Evolutionary conservation across 2,888 invertebrate species (phyloP).

Genomic region (Andrena chrysosceles): DNA sequence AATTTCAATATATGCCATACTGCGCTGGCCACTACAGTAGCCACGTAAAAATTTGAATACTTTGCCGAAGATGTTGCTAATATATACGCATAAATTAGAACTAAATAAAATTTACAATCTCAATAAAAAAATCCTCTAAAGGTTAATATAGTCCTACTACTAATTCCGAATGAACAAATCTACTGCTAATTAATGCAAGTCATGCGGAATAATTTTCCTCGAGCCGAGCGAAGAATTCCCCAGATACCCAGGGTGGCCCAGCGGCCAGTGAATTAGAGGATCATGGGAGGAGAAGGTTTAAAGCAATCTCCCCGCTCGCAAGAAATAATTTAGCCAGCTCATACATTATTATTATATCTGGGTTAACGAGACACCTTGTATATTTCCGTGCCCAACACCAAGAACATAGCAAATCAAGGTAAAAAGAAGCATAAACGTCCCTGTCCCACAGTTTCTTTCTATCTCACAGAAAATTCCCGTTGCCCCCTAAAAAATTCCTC

Average conservation of each 20-base stretch:
- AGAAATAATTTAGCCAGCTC: slow-evolving; percentile 16
- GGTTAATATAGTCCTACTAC: too few species aligned
- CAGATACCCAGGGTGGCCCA: neutral
- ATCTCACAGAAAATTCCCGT: neutral
- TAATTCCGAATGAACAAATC: neutral
- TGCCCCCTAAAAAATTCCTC: neutral
- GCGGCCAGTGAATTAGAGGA: neutral
- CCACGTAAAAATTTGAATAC: too few species aligned
- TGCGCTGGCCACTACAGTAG: too few species aligned
- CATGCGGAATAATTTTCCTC: too few species aligned
- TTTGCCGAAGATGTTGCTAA: too few species aligned
- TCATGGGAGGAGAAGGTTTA: neutral
- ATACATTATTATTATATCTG: slow-evolving; percentile 9
- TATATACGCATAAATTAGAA: too few species aligned
- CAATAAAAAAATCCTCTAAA: too few species aligned
- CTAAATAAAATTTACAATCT: too few species aligned
- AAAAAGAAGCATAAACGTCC: neutral
- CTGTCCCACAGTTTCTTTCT: too few species aligned
- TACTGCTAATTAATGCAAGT: too few species aligned
- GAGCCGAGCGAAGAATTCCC: neutral
- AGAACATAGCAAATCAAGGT: neutral
- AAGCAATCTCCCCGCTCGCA: neutral
- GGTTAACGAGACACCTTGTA: slow-evolving; percentile 13
- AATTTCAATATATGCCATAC: too few species aligned
- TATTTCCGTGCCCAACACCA: neutral